Evolutionary conservation across 2,888 invertebrate genomes (phyloP).

Genomic region (Harpagoxenus sublaevis): DNA sequence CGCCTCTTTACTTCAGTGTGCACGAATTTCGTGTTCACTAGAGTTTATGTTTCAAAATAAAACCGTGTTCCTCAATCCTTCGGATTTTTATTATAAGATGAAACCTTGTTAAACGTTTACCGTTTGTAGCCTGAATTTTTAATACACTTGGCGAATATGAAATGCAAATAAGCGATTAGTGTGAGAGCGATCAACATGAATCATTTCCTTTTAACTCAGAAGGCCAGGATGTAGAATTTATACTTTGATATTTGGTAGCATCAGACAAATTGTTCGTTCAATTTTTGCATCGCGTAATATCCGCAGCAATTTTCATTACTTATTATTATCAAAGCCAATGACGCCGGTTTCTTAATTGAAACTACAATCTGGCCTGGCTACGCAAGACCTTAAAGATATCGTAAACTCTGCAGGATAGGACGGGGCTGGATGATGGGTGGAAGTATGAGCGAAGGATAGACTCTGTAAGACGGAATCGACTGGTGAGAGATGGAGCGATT

Average conservation of each 20-base stretch:
- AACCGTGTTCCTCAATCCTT: not conserved
- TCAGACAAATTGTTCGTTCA: not conserved
- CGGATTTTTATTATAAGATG: not conserved
- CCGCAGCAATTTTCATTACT: conserved; percentile 10
- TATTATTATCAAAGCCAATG: conserved; percentile 39
- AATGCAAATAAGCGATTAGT: not conserved
- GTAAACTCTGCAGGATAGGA: conserved; percentile 63
- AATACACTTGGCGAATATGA: not conserved
- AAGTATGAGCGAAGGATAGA: conserved; percentile 60
- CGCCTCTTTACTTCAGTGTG: conserved; percentile 64
- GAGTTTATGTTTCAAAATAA: not conserved
- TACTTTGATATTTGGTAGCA: not conserved
- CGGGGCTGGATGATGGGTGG: conserved; percentile 52
- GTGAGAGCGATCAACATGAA: not conserved
- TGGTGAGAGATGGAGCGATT: conserved; percentile 40
- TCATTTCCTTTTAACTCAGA: not conserved
- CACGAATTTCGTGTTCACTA: conserved; percentile 37
- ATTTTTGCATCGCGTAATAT: not conserved
- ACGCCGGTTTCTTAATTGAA: conserved; percentile 65
- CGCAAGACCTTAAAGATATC: conserved; percentile 60
- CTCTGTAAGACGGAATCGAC: conserved; percentile 39
- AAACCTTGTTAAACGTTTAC: not conserved
- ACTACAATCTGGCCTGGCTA: conserved; percentile 58
- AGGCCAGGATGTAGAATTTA: not conserved
- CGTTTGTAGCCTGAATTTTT: not conserved